Percentiles rank a stretch among this genome's conserved stretches.
Conservation (phyloP, 2,888 invertebrate genomes). For the Blera fallax region DNA sequence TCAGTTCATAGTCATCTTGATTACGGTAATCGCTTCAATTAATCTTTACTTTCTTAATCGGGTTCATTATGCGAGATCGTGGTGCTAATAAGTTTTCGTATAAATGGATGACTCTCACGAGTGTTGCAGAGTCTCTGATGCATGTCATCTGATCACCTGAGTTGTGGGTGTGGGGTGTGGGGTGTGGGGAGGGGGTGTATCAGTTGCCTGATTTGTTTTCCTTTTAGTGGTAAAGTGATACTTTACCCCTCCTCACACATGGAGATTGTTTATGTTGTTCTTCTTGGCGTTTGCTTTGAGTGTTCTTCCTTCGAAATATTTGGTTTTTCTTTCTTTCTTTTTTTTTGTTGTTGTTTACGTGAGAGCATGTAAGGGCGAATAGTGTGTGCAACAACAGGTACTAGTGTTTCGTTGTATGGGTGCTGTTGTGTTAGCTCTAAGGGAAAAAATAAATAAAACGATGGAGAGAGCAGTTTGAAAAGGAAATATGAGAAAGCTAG, state of each 20-base stretch:
- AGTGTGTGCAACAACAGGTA: constrained; percentile 32
- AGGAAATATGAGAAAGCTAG: background rate
- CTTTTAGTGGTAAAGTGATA: constrained; percentile 53
- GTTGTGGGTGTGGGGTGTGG: background rate
- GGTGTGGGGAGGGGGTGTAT: background rate
- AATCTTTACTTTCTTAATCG: constrained; percentile 28
- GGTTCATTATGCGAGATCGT: constrained; percentile 29
- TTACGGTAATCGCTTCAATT: constrained; percentile 13
- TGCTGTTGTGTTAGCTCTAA: constrained; percentile 31
- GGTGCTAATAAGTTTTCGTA: constrained; percentile 27
- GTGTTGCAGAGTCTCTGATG: background rate
- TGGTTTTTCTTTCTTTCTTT: background rate
- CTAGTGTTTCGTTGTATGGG: constrained; percentile 12
- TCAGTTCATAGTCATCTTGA: constrained; percentile 6
- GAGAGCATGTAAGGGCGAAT: constrained; percentile 7
- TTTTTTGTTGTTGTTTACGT: constrained; percentile 6
- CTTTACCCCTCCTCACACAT: constrained; percentile 20
- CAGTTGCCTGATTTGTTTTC: constrained; percentile 42
- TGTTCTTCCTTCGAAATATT: constrained; percentile 19
- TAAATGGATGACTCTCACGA: constrained; percentile 42
- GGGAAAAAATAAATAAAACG: background rate
- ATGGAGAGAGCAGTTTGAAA: background rate
- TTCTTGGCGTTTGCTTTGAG: constrained; percentile 49
- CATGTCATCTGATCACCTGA: background rate
- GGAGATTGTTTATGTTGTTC: constrained; percentile 51